Evolutionary conservation across 2,888 invertebrate genomes (phyloP).

Genomic region (Pseudanteris insignis): DNA sequence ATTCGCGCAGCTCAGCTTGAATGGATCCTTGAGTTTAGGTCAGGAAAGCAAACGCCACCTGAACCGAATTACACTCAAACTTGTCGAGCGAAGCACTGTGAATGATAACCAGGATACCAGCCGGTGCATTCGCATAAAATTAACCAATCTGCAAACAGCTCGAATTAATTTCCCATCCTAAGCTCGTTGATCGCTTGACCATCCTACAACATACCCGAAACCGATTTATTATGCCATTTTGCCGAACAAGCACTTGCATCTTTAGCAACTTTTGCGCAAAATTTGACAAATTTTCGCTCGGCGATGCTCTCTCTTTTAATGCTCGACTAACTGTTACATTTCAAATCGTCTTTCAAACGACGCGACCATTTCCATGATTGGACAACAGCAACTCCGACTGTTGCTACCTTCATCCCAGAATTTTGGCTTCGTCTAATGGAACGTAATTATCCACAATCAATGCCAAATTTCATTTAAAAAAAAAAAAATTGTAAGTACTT

Average conservation of each 20-base stretch:
- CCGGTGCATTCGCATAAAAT: slow-evolving; percentile 35
- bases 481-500: too few relatives aligned
- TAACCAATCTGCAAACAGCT: slow-evolving; percentile 40
- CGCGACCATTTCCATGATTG: too few relatives aligned
- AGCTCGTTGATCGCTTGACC: slow-evolving; percentile 31
- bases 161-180: slow-evolving; percentile 31
- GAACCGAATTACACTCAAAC: slow-evolving; percentile 36
- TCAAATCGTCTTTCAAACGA: too few relatives aligned
- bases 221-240: slow-evolving; percentile 16
- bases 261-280: slow-evolving; percentile 23
- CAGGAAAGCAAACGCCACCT: slow-evolving; percentile 44
- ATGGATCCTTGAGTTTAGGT: slow-evolving; percentile 36
- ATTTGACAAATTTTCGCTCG: slow-evolving; percentile 2
- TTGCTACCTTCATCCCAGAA: too few relatives aligned
- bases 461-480: too few relatives aligned
- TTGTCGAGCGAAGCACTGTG: slow-evolving; percentile 32
- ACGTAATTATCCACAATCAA: too few relatives aligned
- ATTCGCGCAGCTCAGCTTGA: slow-evolving; percentile 3
- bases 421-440: too few relatives aligned
- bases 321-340: too few relatives aligned
- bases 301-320: too few relatives aligned
- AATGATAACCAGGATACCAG: slow-evolving; percentile 36
- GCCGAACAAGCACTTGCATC: slow-evolving; percentile 8
- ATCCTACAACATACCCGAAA: neutral
- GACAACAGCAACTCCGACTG: neutral